Evolutionary conservation across 1,140 invertebrate species (phyloP).

Genomic region (Atta cephalotes): DNA sequence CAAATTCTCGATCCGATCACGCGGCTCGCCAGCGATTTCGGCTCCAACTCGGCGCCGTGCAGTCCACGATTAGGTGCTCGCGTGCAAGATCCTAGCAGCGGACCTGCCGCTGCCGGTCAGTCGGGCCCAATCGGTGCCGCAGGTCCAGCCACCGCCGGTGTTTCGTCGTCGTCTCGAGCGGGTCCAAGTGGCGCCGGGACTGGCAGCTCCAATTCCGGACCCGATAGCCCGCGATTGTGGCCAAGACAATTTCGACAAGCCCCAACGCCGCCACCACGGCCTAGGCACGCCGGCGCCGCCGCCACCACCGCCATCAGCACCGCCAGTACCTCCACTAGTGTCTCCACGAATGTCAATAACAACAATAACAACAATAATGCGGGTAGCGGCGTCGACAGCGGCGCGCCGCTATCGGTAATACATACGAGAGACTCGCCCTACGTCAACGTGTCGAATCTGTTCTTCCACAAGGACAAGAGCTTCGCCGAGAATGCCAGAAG

Average conservation of each 20-base stretch:
- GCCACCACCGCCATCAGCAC: conserved; percentile 63
- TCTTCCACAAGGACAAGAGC: conserved; percentile 82
- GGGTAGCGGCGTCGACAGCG: not conserved
- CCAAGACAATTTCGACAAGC: conserved; percentile 88
- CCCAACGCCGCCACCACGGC: conserved; percentile 86
- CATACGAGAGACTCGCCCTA: conserved; percentile 80
- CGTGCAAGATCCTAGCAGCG: conserved; percentile 65
- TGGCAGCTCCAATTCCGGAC: conserved; percentile 77
- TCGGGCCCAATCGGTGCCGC: no score
- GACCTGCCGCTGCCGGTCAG: not conserved
- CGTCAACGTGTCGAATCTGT: conserved; percentile 86
- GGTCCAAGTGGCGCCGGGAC: no score
- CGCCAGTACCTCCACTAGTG: conserved; percentile 64
- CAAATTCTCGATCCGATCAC: conserved; percentile 93
- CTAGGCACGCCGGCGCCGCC: conserved; percentile 74
- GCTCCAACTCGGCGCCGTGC: conserved; percentile 86
- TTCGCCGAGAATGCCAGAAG: conserved; percentile 79
- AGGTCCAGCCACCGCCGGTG: no score
- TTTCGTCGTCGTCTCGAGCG: no score
- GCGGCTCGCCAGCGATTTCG: conserved; percentile 87
- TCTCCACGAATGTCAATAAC: conserved; percentile 82
- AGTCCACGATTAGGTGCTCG: conserved; percentile 82
- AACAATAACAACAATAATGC: conserved; percentile 70
- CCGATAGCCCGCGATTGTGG: conserved; percentile 90
- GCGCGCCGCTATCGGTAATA: conserved; percentile 75